Conservation (phyloP, 2,113 vertebrate genomes). For the Scytalopus superciliaris region DNA sequence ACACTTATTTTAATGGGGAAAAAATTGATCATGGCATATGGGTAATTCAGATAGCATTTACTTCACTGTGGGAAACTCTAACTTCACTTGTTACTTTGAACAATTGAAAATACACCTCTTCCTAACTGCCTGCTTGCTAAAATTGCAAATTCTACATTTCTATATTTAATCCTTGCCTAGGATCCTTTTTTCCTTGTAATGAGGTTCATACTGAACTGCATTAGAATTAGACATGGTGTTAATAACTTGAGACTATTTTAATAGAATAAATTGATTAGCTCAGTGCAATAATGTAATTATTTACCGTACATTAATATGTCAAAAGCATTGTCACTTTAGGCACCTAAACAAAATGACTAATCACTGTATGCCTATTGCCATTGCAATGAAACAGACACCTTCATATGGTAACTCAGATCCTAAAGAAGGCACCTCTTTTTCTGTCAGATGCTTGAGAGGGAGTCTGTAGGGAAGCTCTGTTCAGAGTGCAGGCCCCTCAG, state of each 20-base stretch:
- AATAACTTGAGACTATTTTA: neutral
- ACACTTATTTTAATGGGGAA: slow-evolving; percentile 11
- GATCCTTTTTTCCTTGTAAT: neutral
- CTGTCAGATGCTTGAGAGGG: neutral
- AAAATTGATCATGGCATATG: neutral
- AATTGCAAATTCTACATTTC: neutral
- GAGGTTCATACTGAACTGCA: neutral
- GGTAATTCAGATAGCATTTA: slow-evolving; percentile 18
- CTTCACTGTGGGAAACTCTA: slow-evolving; percentile 18
- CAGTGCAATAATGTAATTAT: neutral
- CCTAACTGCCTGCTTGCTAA: neutral
- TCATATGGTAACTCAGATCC: neutral
- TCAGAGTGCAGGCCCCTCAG: neutral
- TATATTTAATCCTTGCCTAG: neutral
- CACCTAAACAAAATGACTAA: neutral
- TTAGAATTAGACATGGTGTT: neutral
- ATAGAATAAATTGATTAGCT: neutral
- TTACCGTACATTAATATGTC: neutral
- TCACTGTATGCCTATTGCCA: neutral
- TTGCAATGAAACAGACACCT: neutral
- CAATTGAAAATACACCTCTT: neutral
- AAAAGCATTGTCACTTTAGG: neutral
- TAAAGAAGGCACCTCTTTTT: neutral
- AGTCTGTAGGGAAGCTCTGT: neutral
- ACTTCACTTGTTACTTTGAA: neutral